These are phyloP conservation scores for Mizuhopecten yessoensis DNA, from an alignment of 1,140 invertebrate species.

Conservation along the genomic window DNA sequence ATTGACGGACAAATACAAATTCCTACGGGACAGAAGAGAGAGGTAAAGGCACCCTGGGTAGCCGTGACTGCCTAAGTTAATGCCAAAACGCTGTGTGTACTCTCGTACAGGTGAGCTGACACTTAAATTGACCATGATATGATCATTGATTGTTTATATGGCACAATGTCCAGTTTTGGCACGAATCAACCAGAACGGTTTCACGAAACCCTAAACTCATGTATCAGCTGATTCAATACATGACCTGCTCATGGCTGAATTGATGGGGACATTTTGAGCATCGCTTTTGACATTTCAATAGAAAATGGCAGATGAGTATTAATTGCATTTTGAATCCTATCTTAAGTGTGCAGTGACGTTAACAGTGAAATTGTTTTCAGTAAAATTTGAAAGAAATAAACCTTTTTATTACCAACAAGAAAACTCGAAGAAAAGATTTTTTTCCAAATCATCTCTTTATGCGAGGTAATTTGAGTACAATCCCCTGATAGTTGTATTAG, in stretches of 20 bases:
- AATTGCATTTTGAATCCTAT: neutral
- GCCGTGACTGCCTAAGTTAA: neutral
- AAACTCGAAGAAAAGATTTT: neutral
- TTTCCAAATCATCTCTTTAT: neutral
- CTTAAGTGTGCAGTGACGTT: neutral
- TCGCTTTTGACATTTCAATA: neutral
- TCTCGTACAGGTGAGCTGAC: neutral
- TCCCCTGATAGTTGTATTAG: neutral
- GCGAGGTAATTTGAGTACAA: too few relatives aligned
- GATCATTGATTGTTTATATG: constrained; percentile 28
- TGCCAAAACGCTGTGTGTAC: neutral
- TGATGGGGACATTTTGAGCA: neutral
- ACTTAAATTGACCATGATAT: constrained; percentile 12
- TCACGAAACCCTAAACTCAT: neutral
- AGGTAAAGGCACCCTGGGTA: neutral
- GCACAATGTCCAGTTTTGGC: constrained; percentile 31
- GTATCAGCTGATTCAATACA: neutral
- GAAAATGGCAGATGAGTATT: neutral
- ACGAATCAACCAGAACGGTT: neutral
- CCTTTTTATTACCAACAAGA: neutral
- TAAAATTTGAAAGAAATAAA: neutral
- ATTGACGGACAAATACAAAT: neutral
- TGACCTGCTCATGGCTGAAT: neutral
- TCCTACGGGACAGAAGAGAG: neutral
- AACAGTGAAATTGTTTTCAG: neutral